Evolutionary conservation across 1,140 invertebrate species (phyloP).

Genomic region (Scaptomyza hsui): DNA sequence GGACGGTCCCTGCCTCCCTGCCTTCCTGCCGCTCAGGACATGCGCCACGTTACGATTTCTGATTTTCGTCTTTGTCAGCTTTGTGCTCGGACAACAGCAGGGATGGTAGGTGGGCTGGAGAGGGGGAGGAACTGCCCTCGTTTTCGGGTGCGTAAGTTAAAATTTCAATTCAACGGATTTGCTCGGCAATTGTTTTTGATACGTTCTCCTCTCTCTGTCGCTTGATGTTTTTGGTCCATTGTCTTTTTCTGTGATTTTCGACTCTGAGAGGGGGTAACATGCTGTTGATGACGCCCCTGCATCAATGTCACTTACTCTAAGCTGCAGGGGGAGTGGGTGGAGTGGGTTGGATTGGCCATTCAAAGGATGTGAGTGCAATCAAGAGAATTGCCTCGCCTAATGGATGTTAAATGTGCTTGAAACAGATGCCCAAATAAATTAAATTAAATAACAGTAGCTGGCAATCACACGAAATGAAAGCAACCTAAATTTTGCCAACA

Average conservation of each 20-base stretch:
- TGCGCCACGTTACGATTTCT: constrained; percentile 67
- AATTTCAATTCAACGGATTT: constrained; percentile 82
- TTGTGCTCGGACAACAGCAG: constrained; percentile 52
- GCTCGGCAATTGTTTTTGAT: constrained; percentile 77
- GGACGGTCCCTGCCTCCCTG: too few species aligned
- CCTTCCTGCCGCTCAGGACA: constrained; percentile 30
- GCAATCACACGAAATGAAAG: constrained; percentile 21
- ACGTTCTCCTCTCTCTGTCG: constrained; percentile 4
- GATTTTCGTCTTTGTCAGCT: constrained; percentile 77
- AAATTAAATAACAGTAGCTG: constrained; percentile 60
- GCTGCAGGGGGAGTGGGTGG: constrained; percentile 25
- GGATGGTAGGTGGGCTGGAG: not conserved
- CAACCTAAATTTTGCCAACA: constrained; percentile 9
- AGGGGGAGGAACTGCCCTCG: constrained; percentile 20
- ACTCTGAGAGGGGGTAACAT: not conserved
- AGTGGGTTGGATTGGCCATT: not conserved
- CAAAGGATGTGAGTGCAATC: constrained; percentile 67
- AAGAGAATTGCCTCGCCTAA: constrained; percentile 78
- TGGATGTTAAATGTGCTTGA: constrained; percentile 80
- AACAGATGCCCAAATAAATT: constrained; percentile 82
- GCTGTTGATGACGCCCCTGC: constrained; percentile 42
- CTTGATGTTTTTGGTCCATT: constrained; percentile 48
- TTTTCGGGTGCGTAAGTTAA: constrained; percentile 64
- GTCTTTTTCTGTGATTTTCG: constrained; percentile 39
- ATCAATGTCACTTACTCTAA: constrained; percentile 32